Base-by-base conservation (phyloP, 2,113 vertebrate genomes). In the Muscicapa adusta region DNA sequence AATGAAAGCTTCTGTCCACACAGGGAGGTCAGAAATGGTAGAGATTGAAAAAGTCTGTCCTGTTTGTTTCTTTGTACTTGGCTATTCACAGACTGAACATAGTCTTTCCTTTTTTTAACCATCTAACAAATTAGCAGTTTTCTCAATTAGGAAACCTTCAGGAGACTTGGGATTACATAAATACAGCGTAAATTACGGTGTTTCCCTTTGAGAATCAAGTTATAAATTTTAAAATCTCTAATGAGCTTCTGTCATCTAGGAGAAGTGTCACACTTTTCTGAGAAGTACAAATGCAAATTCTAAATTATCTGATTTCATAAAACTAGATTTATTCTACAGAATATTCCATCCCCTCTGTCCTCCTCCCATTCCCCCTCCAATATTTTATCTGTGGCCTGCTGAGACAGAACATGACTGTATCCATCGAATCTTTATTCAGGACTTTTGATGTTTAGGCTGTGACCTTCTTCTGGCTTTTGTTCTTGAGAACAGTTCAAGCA, bases 381-480 rank as follows among this genome's bases (percentile, higher is more conserved):
- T 58, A 50, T 90, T 91, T 93, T 58, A 36, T 45, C 71, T 73
- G 38, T 83, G 71, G 33, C 28, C 71, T 76, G 54, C 78, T 82
- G 85, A 80, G 62, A 45, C 7, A 22, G 58, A 87, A 33, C 43
- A 62, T 0, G 3, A 34, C 28, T 72, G 10, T 85, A 75, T 65
- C 50, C 57, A 29, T 26, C 83, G 48, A 65, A 61, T 87, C 77
- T 72, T 88, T 34, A 38, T 84, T 91, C 61, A 42, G n/a, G 67
- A 56, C 42, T 88, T 91, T 38, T 83, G 75, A 83, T 91, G 45
- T 93, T 66, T 53, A 71, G 81, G 29, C 29, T 80, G 33, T 96
- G 88, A 89, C 74, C 74, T 91, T 68, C 67, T 94, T 89, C 54
- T 91, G 54, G 18, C 58, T 83, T 85, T 82, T 93, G 83, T 92